These are phyloP conservation scores for Trachymyrmex cornetzi DNA, from an alignment of 1,140 invertebrate genomes.

Conservation along the genomic window DNA sequence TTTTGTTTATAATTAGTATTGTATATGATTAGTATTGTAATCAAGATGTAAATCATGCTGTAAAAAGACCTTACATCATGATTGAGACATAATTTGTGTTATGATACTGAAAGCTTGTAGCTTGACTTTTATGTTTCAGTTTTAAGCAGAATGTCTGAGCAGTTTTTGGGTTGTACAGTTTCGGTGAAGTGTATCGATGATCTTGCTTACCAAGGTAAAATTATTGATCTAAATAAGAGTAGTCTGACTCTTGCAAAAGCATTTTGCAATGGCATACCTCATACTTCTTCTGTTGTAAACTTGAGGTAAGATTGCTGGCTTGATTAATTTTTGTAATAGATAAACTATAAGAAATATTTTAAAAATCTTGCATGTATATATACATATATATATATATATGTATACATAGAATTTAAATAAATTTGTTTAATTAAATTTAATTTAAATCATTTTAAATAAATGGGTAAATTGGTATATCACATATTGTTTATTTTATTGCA, in stretches of 20 bases:
- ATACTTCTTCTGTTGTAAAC: conserved; percentile 88
- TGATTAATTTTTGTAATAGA: conserved; percentile 13
- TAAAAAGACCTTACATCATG: too few species aligned
- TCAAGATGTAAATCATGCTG: too few species aligned
- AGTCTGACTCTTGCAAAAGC: conserved; percentile 92
- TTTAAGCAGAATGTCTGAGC: conserved; percentile 86
- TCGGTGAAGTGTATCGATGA: conserved; percentile 92
- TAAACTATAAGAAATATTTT: background rate
- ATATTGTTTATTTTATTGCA: background rate
- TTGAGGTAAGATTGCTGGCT: conserved; percentile 85
- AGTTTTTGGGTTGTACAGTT: conserved; percentile 92
- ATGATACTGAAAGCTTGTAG: background rate
- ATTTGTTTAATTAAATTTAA: background rate
- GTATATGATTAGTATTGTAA: background rate
- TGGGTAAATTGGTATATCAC: background rate
- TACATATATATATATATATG: background rate
- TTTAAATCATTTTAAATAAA: background rate
- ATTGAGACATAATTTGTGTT: background rate
- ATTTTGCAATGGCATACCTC: conserved; percentile 93
- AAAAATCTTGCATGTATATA: background rate
- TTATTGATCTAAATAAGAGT: conserved; percentile 90
- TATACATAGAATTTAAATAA: background rate
- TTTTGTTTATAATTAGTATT: background rate
- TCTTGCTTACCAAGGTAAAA: conserved; percentile 93
- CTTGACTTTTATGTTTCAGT: background rate